Percentiles rank a stretch among this genome's conserved stretches.
phyloP scores from a whole-genome alignment of 2,888 invertebrate genomes.

The Calameuta filiformis region DNA sequence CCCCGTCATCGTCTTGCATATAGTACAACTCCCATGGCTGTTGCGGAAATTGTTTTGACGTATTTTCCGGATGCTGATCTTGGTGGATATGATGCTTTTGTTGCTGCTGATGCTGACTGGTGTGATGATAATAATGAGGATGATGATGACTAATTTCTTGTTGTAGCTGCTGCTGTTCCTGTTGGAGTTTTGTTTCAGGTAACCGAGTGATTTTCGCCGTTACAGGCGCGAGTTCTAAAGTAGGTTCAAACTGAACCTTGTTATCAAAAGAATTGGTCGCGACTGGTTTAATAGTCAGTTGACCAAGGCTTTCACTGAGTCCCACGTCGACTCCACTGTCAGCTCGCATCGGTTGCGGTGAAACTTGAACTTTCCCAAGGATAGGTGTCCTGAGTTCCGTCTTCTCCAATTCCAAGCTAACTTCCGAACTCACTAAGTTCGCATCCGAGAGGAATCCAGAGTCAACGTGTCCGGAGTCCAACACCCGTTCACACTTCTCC shows the following conservation, averaged over 20 bases:
- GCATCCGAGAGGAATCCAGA: slow-evolving; percentile 57
- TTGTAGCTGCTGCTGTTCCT: slow-evolving; percentile 19
- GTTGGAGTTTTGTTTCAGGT: not conserved
- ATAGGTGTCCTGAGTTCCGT: not conserved
- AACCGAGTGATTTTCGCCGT: slow-evolving; percentile 20
- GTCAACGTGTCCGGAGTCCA: slow-evolving; percentile 47
- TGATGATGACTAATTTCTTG: slow-evolving; percentile 19
- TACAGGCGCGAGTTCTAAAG: slow-evolving; percentile 39
- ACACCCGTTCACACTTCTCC: slow-evolving; percentile 24
- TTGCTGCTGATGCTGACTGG: not conserved
- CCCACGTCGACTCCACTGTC: slow-evolving; percentile 77
- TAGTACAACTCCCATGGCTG: slow-evolving; percentile 76
- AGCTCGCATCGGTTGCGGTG: slow-evolving; percentile 67
- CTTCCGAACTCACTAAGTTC: slow-evolving; percentile 39
- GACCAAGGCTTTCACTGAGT: slow-evolving; percentile 73
- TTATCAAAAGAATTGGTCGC: slow-evolving; percentile 52
- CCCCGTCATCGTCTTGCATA: slow-evolving; percentile 85
- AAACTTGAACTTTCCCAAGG: not conserved
- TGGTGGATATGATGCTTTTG: not conserved
- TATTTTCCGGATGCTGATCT: slow-evolving; percentile 3
- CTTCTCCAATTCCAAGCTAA: slow-evolving; percentile 12
- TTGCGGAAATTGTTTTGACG: slow-evolving; percentile 25
- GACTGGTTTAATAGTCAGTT: slow-evolving; percentile 68
- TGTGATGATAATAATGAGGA: not conserved
- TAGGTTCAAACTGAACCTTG: slow-evolving; percentile 43